Base-by-base conservation (phyloP, 2,888 invertebrate species). In the Tiliacea citrago region DNA sequence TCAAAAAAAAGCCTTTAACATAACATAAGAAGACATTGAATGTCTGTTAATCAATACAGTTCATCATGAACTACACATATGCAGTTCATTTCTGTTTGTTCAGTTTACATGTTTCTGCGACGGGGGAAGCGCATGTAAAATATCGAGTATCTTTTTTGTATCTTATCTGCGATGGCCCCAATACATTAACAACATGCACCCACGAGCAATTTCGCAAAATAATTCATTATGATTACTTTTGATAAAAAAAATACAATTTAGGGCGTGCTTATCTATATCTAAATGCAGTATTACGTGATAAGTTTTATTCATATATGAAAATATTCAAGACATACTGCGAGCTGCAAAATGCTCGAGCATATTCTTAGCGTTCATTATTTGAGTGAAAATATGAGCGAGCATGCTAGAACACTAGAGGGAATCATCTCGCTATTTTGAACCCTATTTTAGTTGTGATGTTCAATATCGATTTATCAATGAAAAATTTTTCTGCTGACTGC, bases 251-350 rank as follows among this genome's bases (percentile, higher is more conserved):
- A 29, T 29, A 53, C 21, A 65, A 51, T 68, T 53, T 51, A 65
- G 39, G 77, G 69, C 8, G 68, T n/a, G 82, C 61, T 62, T 77
- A 81, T 77, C 69, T 51, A 49, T 12, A 18, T 12, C 45, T 12
- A 51, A 58, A 66, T 60, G 63, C 35, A 58, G 51, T 58, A 57
- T 49, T 61, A 68, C 35, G 24, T 21, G 70, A 71, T 79, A 29
- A 39, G 18, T 79, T 55, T 72, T 35, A 73, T 24, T 51, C 24
- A 60, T 16, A 16, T 8, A 49, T 35, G 10, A 16, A 35, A 16
- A 18, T 35, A 88, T 92, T 93, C 92, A 97, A 55, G 47, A 12
- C n/a, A 29, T 45, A 29, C 24, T 45, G 18, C 4, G 12, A 63
- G 63, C 45, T 24, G 24, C 24, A 39, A 39, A 68, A 49, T 47